A percentile compares a stretch with the other conserved stretches of the same genome.
Evolutionary conservation across 2,113 vertebrate genomes (phyloP).

Genomic region (Xenus cinereus): DNA sequence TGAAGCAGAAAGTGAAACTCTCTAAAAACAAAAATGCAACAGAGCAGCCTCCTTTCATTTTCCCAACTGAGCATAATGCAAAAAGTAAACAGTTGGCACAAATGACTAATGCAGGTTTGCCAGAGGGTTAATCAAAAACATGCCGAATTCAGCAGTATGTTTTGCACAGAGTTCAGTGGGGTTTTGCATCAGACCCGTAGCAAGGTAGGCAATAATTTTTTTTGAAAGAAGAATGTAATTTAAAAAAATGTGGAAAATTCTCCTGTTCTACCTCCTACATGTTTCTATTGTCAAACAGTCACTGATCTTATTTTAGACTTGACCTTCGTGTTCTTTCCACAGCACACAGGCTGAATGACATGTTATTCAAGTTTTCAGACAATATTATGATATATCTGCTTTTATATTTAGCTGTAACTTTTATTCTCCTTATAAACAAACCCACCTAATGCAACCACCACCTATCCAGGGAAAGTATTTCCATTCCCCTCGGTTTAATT

Average conservation of each 20-base stretch:
- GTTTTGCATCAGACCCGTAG: not conserved
- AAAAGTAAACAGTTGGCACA: constrained; percentile 47
- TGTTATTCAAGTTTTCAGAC: constrained; percentile 68
- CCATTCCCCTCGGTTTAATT: constrained; percentile 60
- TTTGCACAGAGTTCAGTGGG: not conserved
- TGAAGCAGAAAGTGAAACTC: constrained; percentile 63
- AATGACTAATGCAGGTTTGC: constrained; percentile 52
- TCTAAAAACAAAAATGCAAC: not conserved
- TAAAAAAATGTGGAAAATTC: constrained; percentile 73
- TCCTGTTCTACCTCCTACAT: constrained; percentile 74
- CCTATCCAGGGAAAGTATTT: constrained; percentile 66
- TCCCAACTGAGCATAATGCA: constrained; percentile 21
- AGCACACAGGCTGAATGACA: constrained; percentile 69
- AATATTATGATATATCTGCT: constrained; percentile 74
- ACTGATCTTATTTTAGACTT: constrained; percentile 78
- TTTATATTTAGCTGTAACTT: constrained; percentile 75
- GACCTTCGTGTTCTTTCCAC: constrained; percentile 71
- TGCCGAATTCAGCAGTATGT: not conserved
- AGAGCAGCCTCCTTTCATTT: constrained; percentile 36
- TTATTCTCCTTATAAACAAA: constrained; percentile 74
- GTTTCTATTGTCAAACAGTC: constrained; percentile 76
- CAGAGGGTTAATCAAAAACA: constrained; percentile 12
- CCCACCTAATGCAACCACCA: constrained; percentile 55
- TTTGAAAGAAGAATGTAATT: constrained; percentile 47
- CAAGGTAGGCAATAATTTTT: not conserved